Base-by-base conservation (phyloP, 1,140 invertebrate species). In the Drosophila ficusphila region DNA sequence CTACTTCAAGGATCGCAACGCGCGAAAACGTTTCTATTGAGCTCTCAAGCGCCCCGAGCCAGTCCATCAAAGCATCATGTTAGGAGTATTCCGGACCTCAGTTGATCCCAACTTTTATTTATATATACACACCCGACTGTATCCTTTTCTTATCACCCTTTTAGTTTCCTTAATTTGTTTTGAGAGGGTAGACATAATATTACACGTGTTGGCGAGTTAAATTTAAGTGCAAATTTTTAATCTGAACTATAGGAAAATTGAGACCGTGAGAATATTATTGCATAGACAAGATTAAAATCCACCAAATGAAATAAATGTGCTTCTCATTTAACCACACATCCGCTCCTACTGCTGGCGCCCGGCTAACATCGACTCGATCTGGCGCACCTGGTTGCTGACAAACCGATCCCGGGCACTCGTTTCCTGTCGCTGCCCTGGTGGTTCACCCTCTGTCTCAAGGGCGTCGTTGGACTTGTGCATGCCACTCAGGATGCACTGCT, bases 1-100 rank as follows among this genome's bases (percentile, higher is more conserved):
- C 93, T 95, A 97, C 83, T 98, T 98, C 90, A 96, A 98, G 89
- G 98, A 98, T 90, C 96, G 98, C 89, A 96, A 97, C 71, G 95
- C 95, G 72, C 94, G 96, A 88, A 99, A 98, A 92, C 94, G 97
- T 77, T 96, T 99, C 81, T 99, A 99, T 90, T 99, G 47, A 76
- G 61, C 18, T 18, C 9, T 7, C 5, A 6, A 12, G 29, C 33
- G 23, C 2, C 21, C 18, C 4, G 47, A 31, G 44, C 62, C 67
- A 67, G 60, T 67, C 27, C 38, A 54, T 31, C 49, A 29, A 16
- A 31, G 18, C 21, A 65, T 44, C 52, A 27, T 21, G 29, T 53
- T 29, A 38, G 19, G 27, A 39, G 31, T 29, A 27, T 29, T 12
- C 27, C 52, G 42, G 44, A 64, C 74, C 56, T 39, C 47, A 76